phyloP scores from a whole-genome alignment of 2,888 invertebrate genomes.

The Aplocera efformata region DNA sequence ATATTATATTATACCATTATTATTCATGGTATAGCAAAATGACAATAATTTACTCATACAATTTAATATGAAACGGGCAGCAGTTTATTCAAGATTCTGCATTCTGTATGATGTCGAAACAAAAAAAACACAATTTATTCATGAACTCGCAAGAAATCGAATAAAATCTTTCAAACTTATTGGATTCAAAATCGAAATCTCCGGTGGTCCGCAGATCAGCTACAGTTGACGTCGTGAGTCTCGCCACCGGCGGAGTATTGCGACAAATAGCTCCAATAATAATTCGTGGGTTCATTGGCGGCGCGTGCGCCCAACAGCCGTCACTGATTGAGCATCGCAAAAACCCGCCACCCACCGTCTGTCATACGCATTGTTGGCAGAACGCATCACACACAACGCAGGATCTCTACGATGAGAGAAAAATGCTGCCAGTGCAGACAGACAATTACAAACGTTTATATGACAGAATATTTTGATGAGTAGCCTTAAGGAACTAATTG shows the following conservation, averaged over 20 bases:
- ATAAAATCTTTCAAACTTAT: constrained; percentile 25
- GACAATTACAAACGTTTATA: no score
- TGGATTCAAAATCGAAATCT: constrained; percentile 22
- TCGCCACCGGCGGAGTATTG: constrained; percentile 43
- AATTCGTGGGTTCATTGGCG: constrained; percentile 51
- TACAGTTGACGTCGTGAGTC: constrained; percentile 28
- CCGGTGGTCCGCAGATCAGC: constrained; percentile 39
- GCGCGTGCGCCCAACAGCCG: constrained; percentile 68
- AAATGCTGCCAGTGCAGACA: no score
- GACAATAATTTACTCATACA: no score
- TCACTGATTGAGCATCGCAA: constrained; percentile 65
- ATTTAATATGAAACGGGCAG: no score
- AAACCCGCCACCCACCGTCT: constrained; percentile 67
- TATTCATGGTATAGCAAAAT: no score
- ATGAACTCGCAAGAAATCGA: constrained; percentile 18
- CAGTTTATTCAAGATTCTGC: no score
- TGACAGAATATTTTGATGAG: no score
- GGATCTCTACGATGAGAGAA: no score
- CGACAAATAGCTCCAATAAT: constrained; percentile 66
- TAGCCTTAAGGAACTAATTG: no score
- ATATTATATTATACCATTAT: no score
- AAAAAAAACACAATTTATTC: constrained; percentile 24
- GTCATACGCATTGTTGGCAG: constrained; percentile 53
- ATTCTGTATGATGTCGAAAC: constrained; percentile 3
- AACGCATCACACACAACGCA: constrained; percentile 2